These are phyloP conservation scores for Brachycybe producta DNA, from an alignment of 2,888 invertebrate genomes.

Conservation along the genomic window DNA sequence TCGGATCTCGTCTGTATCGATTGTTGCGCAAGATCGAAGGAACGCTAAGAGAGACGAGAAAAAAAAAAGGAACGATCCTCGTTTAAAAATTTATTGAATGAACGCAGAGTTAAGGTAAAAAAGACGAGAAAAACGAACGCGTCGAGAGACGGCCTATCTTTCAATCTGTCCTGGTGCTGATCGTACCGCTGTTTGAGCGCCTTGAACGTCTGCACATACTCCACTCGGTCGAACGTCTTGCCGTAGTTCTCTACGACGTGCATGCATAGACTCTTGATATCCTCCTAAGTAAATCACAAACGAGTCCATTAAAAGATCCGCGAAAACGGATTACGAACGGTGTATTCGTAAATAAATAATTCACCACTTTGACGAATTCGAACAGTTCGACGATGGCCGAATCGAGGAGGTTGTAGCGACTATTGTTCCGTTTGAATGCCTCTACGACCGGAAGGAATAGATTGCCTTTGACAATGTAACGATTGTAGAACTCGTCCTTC, in stretches of 20 bases:
- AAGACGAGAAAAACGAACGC: conserved; percentile 39
- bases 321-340: neutral
- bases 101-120: neutral
- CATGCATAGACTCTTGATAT: conserved; percentile 71
- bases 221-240: conserved; percentile 82
- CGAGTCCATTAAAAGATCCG: no score
- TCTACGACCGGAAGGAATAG: conserved; percentile 92
- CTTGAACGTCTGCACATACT: conserved; percentile 97
- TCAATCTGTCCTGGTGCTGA: conserved; percentile 79
- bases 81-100: neutral
- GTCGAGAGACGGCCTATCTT: conserved; percentile 61
- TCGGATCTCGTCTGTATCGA: conserved; percentile 78
- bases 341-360: conserved; percentile 22
- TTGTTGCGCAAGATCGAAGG: conserved; percentile 63
- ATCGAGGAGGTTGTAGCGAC: conserved; percentile 95
- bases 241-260: conserved; percentile 95
- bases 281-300: conserved; percentile 45
- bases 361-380: conserved; percentile 84
- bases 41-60: conserved; percentile 41
- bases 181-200: conserved; percentile 77
- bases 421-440: conserved; percentile 90
- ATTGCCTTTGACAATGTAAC: conserved; percentile 87
- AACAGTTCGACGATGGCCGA: conserved; percentile 98
- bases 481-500: conserved; percentile 97
- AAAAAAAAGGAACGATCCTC: conserved; percentile 2